phyloP scores from a whole-genome alignment of 2,797 vertebrate genomes.

The Carcharodon carcharias region DNA sequence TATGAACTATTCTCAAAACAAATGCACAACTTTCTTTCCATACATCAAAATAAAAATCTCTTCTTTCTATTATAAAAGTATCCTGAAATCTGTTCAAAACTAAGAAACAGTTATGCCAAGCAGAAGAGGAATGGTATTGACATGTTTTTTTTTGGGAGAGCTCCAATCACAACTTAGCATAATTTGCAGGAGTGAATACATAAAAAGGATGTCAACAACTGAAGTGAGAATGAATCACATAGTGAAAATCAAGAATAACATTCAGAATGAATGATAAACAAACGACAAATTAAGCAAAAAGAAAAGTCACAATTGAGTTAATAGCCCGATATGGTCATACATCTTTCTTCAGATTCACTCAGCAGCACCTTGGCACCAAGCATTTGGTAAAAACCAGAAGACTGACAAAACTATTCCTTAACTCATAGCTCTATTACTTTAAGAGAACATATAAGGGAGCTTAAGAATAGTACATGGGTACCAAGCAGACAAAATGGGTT shows the following conservation, averaged over 20 bases:
- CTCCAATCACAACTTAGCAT: neutral
- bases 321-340: neutral
- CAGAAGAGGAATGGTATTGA: neutral
- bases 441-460: neutral
- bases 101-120: neutral
- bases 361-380: neutral
- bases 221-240: slow-evolving; percentile 23
- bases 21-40: neutral
- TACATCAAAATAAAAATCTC: neutral
- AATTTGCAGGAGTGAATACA: slow-evolving; percentile 10
- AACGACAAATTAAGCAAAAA: neutral
- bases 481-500: neutral
- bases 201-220: slow-evolving; percentile 19
- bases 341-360: neutral
- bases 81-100: neutral
- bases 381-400: neutral
- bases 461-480: neutral
- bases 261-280: slow-evolving; percentile 1
- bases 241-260: neutral
- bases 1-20: neutral
- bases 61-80: neutral
- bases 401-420: neutral
- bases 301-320: neutral
- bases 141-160: slow-evolving; percentile 22
- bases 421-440: neutral